Evolutionary conservation across 2,888 invertebrate genomes (phyloP), one percentile per base, ranked within the genome.

Genomic region (Heliothis peltigera): DNA sequence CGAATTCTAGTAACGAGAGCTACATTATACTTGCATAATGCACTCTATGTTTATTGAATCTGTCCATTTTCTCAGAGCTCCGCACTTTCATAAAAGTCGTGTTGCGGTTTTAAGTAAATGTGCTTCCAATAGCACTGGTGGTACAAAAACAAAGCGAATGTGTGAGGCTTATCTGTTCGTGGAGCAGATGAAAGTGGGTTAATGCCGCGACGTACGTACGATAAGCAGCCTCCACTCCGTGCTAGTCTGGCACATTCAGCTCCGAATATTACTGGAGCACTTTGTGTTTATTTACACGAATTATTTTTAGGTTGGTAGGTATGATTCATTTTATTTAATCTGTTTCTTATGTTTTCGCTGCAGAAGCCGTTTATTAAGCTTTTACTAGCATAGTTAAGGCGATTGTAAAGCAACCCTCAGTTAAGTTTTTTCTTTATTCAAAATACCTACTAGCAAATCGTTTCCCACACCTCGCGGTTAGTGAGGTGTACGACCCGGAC

Each of bases 111-210:
- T 32, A 43, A 35, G n/a, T 19, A 52, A 44, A 51, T 25, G 1
- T 4, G 18, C 25, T 39, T 55, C 10, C 42, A 59, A 70, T 64
- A 59, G 39, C 21, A 22, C 52, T 21, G 22, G 17, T 21, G 22
- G 17, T 19, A 22, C 8, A 53, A 57, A 61, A 65, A 43, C 54
- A 65, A 57, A 61, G 46, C 52, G 15, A 70, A 65, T 54, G 57
- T 72, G 61, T 61, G 60, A 65, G 56, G 56, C 46, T 71, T 72
- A 71, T 71, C 66, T 61, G 18, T 66, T 57, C 32, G 42, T 15
- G 61, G 57, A 52, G 57, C 61, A 66, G 51, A 61, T 66, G 72
- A 51, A 71, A 71, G 66, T 66, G 43, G 61, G 72, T 66, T 72
- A 61, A 72, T 71, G 46, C 44, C 53, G 18, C 59, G 44, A 35